These are phyloP conservation scores for Acrossocheilus fasciatus DNA, from an alignment of 2,797 vertebrate species.

Conservation along the genomic window DNA sequence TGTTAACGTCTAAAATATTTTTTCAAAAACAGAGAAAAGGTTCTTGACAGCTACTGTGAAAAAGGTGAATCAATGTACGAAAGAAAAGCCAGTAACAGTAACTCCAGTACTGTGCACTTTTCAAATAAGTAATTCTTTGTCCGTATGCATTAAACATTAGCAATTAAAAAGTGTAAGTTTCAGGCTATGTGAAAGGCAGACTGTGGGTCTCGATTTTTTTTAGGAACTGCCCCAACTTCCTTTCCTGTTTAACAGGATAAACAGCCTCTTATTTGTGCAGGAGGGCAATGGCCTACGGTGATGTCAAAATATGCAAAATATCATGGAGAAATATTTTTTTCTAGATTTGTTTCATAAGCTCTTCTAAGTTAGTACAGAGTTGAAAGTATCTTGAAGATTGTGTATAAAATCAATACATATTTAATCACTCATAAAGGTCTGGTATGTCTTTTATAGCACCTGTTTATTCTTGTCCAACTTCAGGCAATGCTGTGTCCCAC, in stretches of 20 bases:
- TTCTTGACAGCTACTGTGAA: conserved; percentile 54
- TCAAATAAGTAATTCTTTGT: conserved; percentile 56
- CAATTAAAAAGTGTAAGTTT: conserved; percentile 64
- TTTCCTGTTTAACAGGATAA: conserved; percentile 66
- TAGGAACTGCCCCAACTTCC: conserved; percentile 61
- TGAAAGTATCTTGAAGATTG: not conserved
- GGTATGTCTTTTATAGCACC: not conserved
- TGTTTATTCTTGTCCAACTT: not conserved
- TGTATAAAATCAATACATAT: not conserved
- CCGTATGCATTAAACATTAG: conserved; percentile 66
- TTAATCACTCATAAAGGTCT: not conserved
- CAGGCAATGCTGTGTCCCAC: not conserved
- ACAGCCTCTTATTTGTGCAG: conserved; percentile 43
- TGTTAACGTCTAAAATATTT: conserved; percentile 70
- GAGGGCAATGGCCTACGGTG: conserved; percentile 4
- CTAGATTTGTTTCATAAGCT: conserved; percentile 15
- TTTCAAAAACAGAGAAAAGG: conserved; percentile 46
- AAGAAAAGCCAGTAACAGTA: conserved; percentile 38
- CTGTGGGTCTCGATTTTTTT: conserved; percentile 52
- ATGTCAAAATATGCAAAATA: conserved; percentile 25
- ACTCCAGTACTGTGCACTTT: conserved; percentile 41
- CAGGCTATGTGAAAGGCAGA: conserved; percentile 58
- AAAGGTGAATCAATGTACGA: conserved; percentile 42
- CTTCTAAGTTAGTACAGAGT: conserved; percentile 3
- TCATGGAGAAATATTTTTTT: not conserved